A percentile compares a stretch with the other conserved stretches of the same genome.
These are phyloP conservation scores for Neria commutata DNA, from an alignment of 2,888 invertebrate genomes.

Conservation along the genomic window DNA sequence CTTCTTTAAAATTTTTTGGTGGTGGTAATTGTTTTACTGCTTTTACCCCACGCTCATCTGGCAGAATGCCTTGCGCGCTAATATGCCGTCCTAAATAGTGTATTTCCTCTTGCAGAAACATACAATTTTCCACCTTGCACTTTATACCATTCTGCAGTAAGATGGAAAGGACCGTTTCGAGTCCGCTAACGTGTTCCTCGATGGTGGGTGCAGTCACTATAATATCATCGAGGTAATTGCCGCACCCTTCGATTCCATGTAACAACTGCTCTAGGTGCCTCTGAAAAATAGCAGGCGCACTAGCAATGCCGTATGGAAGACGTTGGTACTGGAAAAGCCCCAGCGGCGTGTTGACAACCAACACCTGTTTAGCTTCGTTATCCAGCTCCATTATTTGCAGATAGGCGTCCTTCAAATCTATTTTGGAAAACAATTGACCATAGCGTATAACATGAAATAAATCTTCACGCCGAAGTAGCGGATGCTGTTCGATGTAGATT, in stretches of 20 bases:
- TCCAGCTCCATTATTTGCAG: slow-evolving; percentile 48
- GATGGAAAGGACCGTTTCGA: slow-evolving; percentile 35
- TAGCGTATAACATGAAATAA: slow-evolving; percentile 34
- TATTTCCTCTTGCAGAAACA: slow-evolving; percentile 45
- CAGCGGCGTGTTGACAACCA: slow-evolving; percentile 50
- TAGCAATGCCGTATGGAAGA: slow-evolving; percentile 53
- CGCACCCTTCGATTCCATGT: slow-evolving; percentile 41
- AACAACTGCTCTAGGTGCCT: slow-evolving; percentile 48
- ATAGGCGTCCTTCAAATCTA: slow-evolving; percentile 46
- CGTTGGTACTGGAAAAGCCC: slow-evolving; percentile 50
- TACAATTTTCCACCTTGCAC: slow-evolving; percentile 46
- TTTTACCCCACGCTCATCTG: slow-evolving; percentile 40
- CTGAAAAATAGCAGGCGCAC: slow-evolving; percentile 48
- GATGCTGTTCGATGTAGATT: too few relatives aligned
- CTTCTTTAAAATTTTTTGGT: slow-evolving; percentile 32
- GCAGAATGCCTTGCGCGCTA: slow-evolving; percentile 24
- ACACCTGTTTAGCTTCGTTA: slow-evolving; percentile 37
- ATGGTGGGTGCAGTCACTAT: slow-evolving; percentile 38
- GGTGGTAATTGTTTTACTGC: slow-evolving; percentile 40
- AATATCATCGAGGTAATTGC: slow-evolving; percentile 47
- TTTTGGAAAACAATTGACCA: slow-evolving; percentile 36
- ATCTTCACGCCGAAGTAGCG: slow-evolving; percentile 34
- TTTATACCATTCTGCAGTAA: slow-evolving; percentile 32
- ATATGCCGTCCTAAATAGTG: slow-evolving; percentile 43
- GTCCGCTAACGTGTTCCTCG: slow-evolving; percentile 33